Evolutionary conservation across 1,140 invertebrate genomes (phyloP), one percentile per base, ranked within the genome.

Genomic region (Aphis gossypii): DNA sequence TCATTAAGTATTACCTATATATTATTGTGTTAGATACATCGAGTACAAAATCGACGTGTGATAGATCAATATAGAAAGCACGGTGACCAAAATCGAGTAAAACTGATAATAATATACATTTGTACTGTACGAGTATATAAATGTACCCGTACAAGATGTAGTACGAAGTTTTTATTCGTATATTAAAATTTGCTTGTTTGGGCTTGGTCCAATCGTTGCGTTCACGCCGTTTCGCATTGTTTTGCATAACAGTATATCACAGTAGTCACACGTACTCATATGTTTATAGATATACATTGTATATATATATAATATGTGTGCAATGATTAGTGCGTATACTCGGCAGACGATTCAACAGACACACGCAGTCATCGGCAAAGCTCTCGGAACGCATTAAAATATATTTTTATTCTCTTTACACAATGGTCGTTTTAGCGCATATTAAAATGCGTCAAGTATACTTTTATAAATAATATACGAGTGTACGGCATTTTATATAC

Each of bases 341-440:
- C n/a, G 6, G 35, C 82, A 83, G 35, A 83, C 21, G 7, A 23
- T 23, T 0, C 7, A 38, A 41, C 82, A 83, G 35, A 83, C 35
- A 83, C 35, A 5, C n/a, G 60, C n/a, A 11, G 14, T 41, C 38
- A 23, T 41, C 21, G 82, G 20, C 82, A 83, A 76, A 76, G 60
- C 60, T n/a, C 60, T 76, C 30, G 30, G 14, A 76, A 76, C 60
- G 30, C 60, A 76, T 76, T 76, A 18, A 76, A n/a, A 76, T n/a
- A 76, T 76, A 68, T 76, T 76, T 76, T 68, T 76, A 76, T 76
- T 76, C 60, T 76, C 60, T 76, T n/a, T 35, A 76, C 60, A 76
- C 60, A 76, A n/a, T 76, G 14, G 30, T 76, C 60, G n/a, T 76
- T 76, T 76, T 76, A 76, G 5, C 30, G 30, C 30, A 20, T n/a